phyloP scores from a whole-genome alignment of 2,888 invertebrate species.

The Pardosa pseudoannulata region DNA sequence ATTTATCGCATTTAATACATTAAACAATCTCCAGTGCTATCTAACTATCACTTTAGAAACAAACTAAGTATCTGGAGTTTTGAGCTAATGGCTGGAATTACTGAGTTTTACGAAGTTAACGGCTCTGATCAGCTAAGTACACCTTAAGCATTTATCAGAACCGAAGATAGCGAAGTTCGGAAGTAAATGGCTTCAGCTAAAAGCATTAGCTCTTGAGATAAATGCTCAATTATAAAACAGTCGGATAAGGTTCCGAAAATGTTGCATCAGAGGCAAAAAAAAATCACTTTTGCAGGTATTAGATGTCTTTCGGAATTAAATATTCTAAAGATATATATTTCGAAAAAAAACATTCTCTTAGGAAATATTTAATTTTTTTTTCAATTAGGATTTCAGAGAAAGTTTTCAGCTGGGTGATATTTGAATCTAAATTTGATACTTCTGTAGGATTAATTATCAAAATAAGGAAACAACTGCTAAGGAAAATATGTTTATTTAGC shows the following conservation, averaged over 20 bases:
- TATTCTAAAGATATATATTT: too few species aligned
- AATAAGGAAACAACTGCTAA: too few species aligned
- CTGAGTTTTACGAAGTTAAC: slow-evolving; percentile 24
- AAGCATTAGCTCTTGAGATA: background rate
- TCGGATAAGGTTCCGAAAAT: background rate
- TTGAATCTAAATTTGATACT: too few species aligned
- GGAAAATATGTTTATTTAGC: too few species aligned
- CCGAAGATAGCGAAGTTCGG: background rate
- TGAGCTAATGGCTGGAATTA: slow-evolving; percentile 36
- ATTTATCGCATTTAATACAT: background rate
- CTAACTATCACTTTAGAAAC: slow-evolving; percentile 43
- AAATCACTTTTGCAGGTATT: too few species aligned
- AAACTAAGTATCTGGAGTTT: slow-evolving; percentile 23
- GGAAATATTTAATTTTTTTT: too few species aligned
- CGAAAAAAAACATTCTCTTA: too few species aligned
- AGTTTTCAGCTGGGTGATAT: too few species aligned
- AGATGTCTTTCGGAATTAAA: too few species aligned
- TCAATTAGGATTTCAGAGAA: too few species aligned
- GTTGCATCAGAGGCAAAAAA: background rate
- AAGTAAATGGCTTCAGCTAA: background rate
- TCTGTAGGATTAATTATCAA: too few species aligned
- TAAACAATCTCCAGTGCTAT: background rate
- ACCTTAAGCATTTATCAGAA: slow-evolving; percentile 50
- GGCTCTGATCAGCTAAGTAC: slow-evolving; percentile 15
- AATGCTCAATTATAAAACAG: background rate